Percentiles rank a stretch among this genome's conserved stretches.
phyloP scores from a whole-genome alignment of 2,888 invertebrate species.

The Theodoxus fluviatilis region DNA sequence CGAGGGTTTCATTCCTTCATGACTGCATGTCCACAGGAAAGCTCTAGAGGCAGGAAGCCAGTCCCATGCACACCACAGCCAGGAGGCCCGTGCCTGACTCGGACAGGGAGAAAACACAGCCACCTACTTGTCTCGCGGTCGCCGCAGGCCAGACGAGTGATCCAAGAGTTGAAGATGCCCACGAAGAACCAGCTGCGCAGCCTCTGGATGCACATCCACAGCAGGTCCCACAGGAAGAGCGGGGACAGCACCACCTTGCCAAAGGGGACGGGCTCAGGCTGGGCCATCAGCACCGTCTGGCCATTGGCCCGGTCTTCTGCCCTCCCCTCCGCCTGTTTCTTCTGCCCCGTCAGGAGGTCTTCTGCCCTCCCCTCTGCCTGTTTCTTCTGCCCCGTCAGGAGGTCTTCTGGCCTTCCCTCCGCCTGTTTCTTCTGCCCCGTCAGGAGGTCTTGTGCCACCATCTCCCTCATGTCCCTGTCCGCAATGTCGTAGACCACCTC shows the following conservation, averaged over 20 bases:
- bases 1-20: too few relatives aligned
- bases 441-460: background rate
- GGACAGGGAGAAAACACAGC: too few relatives aligned
- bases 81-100: too few relatives aligned
- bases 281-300: too few relatives aligned
- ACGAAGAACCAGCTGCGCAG: conserved; percentile 43
- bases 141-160: conserved; percentile 35
- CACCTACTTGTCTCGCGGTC: too few relatives aligned
- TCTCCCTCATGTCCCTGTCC: conserved; percentile 8
- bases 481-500: background rate
- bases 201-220: conserved; percentile 39
- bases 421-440: background rate
- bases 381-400: background rate
- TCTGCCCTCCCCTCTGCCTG: background rate
- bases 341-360: too few relatives aligned
- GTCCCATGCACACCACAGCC: too few relatives aligned
- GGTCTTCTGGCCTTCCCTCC: background rate
- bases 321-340: too few relatives aligned
- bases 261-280: background rate
- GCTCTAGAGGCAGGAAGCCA: too few relatives aligned
- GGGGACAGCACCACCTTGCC: conserved; percentile 29
- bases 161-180: conserved; percentile 38
- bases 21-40: too few relatives aligned
- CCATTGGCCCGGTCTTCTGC: too few relatives aligned
- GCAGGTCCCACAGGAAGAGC: conserved; percentile 34